These are phyloP conservation scores for Dyspetes luteomarginatus DNA, from an alignment of 2,888 invertebrate genomes.

Conservation along the genomic window DNA sequence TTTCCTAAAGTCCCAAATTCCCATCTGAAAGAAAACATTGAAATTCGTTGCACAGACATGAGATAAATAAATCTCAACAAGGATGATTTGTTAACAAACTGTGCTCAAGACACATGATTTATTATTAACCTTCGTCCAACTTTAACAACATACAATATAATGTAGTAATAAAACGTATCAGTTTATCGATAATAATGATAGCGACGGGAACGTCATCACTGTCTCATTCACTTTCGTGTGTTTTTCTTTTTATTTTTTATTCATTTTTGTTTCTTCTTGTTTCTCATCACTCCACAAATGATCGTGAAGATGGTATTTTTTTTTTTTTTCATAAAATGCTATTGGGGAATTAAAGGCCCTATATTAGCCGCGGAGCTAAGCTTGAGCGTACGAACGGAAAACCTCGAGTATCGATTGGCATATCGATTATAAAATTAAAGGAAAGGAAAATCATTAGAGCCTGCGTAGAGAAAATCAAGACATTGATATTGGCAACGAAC, in stretches of 20 bases:
- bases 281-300: conserved; percentile 21
- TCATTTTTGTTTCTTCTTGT: conserved; percentile 4
- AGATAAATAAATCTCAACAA: neutral
- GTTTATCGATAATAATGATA: conserved; percentile 79
- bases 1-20: neutral
- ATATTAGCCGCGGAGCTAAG: conserved; percentile 28
- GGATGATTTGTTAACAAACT: conserved; percentile 77
- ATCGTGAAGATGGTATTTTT: conserved; percentile 12
- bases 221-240: conserved; percentile 67
- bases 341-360: conserved; percentile 12
- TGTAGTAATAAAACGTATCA: conserved; percentile 80
- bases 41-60: too few relatives aligned
- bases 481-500: too few relatives aligned
- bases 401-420: neutral
- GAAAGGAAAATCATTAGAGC: neutral
- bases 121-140: conserved; percentile 82
- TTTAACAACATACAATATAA: conserved; percentile 84
- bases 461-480: conserved; percentile 37
- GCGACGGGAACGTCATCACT: conserved; percentile 74
- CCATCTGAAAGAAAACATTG: neutral
- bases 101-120: conserved; percentile 77
- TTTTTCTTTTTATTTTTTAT: conserved; percentile 37
- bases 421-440: neutral
- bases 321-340: neutral
- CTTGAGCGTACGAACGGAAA: conserved; percentile 8